Evolutionary conservation across 2,888 invertebrate species (phyloP).

Genomic region (Orthonychiurus folsomi): DNA sequence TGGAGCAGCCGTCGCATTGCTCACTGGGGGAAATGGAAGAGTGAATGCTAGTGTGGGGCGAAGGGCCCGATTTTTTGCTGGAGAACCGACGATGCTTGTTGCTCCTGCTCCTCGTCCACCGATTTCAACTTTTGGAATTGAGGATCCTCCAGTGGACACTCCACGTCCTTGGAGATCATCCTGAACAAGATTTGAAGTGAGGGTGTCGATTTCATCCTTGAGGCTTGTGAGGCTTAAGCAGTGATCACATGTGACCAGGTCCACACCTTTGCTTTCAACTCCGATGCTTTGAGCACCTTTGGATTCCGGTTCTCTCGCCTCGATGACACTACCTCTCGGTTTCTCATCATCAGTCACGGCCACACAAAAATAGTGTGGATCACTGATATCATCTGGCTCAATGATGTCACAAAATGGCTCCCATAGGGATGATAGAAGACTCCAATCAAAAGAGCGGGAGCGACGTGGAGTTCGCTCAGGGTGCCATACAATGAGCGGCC

Average conservation of each 20-base stretch:
- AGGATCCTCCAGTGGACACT: background rate
- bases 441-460: constrained; percentile 34
- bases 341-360: background rate
- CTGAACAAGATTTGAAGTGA: constrained; percentile 10
- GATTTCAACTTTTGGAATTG: background rate
- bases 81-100: background rate
- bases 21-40: constrained; percentile 29
- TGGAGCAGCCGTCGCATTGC: constrained; percentile 16
- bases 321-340: background rate
- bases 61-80: background rate
- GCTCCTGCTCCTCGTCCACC: background rate
- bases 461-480: constrained; percentile 17
- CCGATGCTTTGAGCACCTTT: background rate
- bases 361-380: background rate
- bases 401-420: constrained; percentile 19
- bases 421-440: constrained; percentile 26
- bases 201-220: constrained; percentile 12
- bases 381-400: background rate
- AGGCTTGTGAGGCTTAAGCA: constrained; percentile 7
- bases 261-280: background rate
- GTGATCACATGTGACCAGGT: constrained; percentile 8
- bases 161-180: background rate
- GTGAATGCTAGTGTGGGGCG: constrained; percentile 20
- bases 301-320: background rate
- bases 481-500: background rate